Percentiles rank a stretch among this genome's conserved stretches.
phyloP scores from a whole-genome alignment of 64 coral and sea anemone genomes.

The Anthopleura sola region DNA sequence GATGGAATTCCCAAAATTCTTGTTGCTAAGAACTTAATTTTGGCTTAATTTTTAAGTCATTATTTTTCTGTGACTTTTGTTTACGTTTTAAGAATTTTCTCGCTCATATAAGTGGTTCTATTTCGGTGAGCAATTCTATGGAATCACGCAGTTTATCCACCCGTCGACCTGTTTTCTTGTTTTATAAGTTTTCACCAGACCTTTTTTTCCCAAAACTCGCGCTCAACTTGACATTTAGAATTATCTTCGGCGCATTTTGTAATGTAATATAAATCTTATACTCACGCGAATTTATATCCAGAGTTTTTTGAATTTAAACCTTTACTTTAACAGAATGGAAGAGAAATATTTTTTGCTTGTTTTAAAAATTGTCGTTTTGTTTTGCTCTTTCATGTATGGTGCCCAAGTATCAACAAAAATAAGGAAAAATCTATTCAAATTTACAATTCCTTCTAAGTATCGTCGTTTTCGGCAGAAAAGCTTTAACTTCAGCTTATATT shows the following conservation, averaged over 20 bases:
- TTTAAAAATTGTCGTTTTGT: not conserved
- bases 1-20: not conserved
- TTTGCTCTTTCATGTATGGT: slow-evolving; percentile 12
- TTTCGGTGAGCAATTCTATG: not conserved
- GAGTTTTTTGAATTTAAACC: not conserved
- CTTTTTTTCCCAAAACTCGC: not conserved
- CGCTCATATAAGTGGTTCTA: not conserved
- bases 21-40: not conserved
- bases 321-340: not conserved
- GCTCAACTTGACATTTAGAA: not conserved
- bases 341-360: not conserved
- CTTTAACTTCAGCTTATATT: not conserved
- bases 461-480: not conserved
- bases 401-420: not conserved
- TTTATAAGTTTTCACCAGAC: not conserved
- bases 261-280: not conserved
- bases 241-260: not conserved
- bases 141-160: not conserved
- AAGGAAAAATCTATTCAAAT: not conserved
- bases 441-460: not conserved
- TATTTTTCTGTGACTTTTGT: not conserved
- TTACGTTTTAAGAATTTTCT: not conserved
- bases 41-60: not conserved
- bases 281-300: not conserved
- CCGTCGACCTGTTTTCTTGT: not conserved